Base-by-base conservation (phyloP, 2,888 invertebrate species). In the Hyposoter dolosus region DNA sequence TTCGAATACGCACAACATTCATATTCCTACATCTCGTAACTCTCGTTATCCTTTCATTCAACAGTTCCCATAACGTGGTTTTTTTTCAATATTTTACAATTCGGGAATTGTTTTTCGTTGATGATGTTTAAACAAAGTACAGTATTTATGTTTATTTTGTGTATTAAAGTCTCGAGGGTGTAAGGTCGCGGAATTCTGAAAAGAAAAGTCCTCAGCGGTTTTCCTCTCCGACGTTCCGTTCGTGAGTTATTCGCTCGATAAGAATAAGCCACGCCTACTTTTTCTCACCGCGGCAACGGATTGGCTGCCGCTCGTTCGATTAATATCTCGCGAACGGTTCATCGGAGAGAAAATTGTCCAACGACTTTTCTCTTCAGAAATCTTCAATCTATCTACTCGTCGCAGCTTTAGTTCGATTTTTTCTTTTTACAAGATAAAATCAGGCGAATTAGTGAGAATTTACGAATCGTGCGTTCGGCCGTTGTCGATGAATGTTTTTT, bases 1-100 rank as follows among this genome's bases (percentile, higher is more conserved):
- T 53, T 60, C 23, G 19, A 19, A 66, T 76, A 72, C 84, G 45
- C 80, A 76, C 32, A 63, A 76, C 76, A 80, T 71, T 87, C 75
- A 23, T 71, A 74, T 81, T 79, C 40, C 23, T 71, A 53, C 45
- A 74, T 65, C 23, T 66, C 66, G n/a, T 78, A 53, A 47, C 43
- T 65, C 40, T 65, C 43, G 28, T 75, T 40, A 40, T 53, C 12
- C 12, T 35, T 53, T 69, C 35, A 81, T 43, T 53, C 45, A 23
- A 53, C 60, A 40, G 6, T 65, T 84, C 32, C 60, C 75, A 69
- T 40, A 75, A 63, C 63, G 71, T 35, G 45, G 40, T 72, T 76
- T 40, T 50, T 72, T 79, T 43, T 50, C 47, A 60, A 53, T 80
- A 75, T 69, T 71, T 69, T 65, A 80, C 79, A 80, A 76, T 71